Evolutionary conservation across 2,113 vertebrate species (phyloP).

Genomic region (Gallinago paraguaiae): DNA sequence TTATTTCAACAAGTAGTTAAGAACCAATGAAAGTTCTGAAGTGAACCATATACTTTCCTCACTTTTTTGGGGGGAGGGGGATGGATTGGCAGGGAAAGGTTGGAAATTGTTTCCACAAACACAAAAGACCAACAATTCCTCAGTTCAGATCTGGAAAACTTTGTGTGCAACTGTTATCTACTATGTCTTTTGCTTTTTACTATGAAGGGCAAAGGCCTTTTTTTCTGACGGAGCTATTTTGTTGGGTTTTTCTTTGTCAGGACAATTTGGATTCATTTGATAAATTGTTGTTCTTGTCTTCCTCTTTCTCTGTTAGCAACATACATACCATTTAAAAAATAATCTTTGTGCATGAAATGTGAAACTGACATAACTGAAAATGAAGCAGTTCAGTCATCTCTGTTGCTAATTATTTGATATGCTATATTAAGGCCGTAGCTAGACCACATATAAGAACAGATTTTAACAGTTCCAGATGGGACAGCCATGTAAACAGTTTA

Average conservation of each 20-base stretch:
- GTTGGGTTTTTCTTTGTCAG: background rate
- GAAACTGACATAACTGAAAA: background rate
- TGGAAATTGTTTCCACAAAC: background rate
- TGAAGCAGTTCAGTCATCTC: background rate
- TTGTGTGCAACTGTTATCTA: background rate
- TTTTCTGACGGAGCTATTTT: background rate
- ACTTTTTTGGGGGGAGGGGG: too few relatives aligned
- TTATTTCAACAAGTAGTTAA: background rate
- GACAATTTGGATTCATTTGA: background rate
- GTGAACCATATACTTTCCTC: rapidly evolving
- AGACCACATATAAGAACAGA: background rate
- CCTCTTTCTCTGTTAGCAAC: background rate
- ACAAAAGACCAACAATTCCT: background rate
- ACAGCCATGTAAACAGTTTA: background rate
- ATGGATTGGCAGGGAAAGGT: background rate
- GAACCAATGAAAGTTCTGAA: background rate
- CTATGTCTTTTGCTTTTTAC: background rate
- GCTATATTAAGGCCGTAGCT: background rate
- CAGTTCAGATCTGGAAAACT: background rate
- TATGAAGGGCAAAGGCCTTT: background rate
- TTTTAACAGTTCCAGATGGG: background rate
- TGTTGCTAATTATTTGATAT: background rate
- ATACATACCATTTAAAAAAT: background rate
- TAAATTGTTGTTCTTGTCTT: background rate
- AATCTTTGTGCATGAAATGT: background rate